phyloP scores from a whole-genome alignment of 2,797 vertebrate genomes.

The Salarias fasciatus region DNA sequence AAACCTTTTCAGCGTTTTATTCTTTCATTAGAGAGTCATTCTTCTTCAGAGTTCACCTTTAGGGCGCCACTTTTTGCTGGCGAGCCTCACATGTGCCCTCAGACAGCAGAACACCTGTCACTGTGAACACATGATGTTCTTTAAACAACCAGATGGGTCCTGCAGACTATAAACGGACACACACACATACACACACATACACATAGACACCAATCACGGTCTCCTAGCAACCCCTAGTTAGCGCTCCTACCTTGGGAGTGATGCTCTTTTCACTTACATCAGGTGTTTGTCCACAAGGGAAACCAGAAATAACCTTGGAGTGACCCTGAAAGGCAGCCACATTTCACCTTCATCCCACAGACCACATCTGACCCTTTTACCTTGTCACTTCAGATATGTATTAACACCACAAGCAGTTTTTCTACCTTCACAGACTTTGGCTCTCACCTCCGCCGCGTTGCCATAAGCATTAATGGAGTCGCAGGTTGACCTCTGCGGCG shows the following conservation, averaged over 20 bases:
- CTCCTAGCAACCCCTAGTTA: slow-evolving; percentile 79
- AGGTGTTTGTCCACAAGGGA: slow-evolving; percentile 70
- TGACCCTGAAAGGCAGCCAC: slow-evolving; percentile 58
- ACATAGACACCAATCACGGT: slow-evolving; percentile 41
- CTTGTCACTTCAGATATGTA: not conserved
- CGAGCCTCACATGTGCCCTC: slow-evolving; percentile 31
- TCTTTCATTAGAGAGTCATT: not conserved
- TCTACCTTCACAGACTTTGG: slow-evolving; percentile 1
- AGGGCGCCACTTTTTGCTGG: slow-evolving; percentile 1
- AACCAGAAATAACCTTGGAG: slow-evolving; percentile 63
- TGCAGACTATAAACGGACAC: slow-evolving; percentile 35
- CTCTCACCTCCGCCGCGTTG: not conserved
- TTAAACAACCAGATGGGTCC: slow-evolving; percentile 68
- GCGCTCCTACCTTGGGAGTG: slow-evolving; percentile 67
- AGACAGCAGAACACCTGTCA: slow-evolving; percentile 60
- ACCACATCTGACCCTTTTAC: slow-evolving; percentile 27
- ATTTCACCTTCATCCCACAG: slow-evolving; percentile 50
- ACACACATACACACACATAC: not conserved
- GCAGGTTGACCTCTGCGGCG: slow-evolving; percentile 4
- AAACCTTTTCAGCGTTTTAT: not conserved
- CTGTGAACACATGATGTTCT: slow-evolving; percentile 59
- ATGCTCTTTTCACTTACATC: slow-evolving; percentile 73
- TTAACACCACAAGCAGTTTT: slow-evolving; percentile 2
- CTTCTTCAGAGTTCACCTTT: not conserved
- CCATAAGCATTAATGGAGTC: not conserved